Evolutionary conservation across 2,113 vertebrate species (phyloP).

Genomic region (Zingel zingel): DNA sequence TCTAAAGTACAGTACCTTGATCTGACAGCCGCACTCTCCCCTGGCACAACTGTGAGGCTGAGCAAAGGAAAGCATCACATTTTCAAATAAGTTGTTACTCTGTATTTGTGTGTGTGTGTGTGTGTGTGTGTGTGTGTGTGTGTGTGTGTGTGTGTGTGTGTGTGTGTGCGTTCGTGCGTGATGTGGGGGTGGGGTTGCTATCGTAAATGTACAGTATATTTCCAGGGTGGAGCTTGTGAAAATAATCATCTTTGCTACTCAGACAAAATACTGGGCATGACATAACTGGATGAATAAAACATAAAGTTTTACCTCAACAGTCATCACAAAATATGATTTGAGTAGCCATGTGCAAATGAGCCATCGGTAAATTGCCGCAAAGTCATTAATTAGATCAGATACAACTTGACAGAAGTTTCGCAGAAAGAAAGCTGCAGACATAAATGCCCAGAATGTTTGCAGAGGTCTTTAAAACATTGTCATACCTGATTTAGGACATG

Average conservation of each 20-base stretch:
- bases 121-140: neutral
- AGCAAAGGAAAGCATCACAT: slow-evolving; percentile 4
- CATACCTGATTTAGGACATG: neutral
- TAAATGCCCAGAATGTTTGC: slow-evolving; percentile 32
- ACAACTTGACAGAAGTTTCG: slow-evolving; percentile 5
- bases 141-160: neutral
- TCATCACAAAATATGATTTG: neutral
- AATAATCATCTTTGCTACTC: neutral
- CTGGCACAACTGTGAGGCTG: neutral
- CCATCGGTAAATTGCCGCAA: slow-evolving; percentile 22
- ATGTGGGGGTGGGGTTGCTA: neutral
- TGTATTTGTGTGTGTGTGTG: neutral
- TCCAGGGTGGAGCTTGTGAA: neutral
- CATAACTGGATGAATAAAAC: neutral
- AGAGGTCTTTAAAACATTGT: slow-evolving; percentile 24
- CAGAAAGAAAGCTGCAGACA: neutral
- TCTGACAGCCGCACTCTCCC: slow-evolving; percentile 36
- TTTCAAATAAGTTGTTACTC: neutral
- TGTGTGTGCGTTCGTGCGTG: neutral
- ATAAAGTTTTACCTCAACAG: neutral
- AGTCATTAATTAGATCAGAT: slow-evolving; percentile 46
- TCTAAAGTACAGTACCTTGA: slow-evolving; percentile 21
- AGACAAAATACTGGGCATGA: neutral
- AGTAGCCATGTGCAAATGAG: slow-evolving; percentile 18
- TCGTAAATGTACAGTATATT: neutral